Percentiles rank a stretch among this genome's conserved stretches.
Conservation (phyloP, 2,113 vertebrate genomes). For the Andinoacara biseriatus region DNA sequence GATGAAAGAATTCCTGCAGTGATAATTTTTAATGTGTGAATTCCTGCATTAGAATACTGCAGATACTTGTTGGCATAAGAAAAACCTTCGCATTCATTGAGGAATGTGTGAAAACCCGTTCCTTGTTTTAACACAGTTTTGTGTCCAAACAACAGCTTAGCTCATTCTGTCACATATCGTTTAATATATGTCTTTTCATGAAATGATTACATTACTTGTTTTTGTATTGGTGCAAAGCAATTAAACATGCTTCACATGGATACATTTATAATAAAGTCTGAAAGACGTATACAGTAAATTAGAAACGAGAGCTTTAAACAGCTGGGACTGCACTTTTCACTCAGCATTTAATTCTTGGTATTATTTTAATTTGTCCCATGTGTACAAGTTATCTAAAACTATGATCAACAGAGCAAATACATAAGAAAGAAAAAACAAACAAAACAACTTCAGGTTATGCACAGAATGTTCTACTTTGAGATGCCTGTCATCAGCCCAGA, state of each 20-base stretch:
- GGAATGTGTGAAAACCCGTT: neutral
- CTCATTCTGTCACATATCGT: neutral
- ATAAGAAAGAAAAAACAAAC: neutral
- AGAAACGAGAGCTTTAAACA: neutral
- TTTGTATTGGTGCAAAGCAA: neutral
- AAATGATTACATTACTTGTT: neutral
- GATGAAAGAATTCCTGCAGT: fast-evolving
- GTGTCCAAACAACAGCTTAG: neutral
- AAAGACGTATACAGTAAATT: too few species aligned
- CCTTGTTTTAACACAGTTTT: neutral
- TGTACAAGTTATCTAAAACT: neutral
- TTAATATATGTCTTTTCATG: neutral
- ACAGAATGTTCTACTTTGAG: constrained; percentile 5
- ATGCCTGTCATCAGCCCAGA: constrained; percentile 21
- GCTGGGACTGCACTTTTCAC: neutral
- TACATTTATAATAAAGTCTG: neutral
- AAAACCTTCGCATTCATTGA: neutral
- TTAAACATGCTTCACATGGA: neutral
- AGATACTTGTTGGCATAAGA: neutral
- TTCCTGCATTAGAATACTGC: neutral
- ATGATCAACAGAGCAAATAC: neutral
- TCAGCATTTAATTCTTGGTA: neutral
- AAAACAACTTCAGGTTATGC: fast-evolving
- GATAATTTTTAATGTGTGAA: neutral
- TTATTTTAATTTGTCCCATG: neutral